Conservation (phyloP, 1,140 invertebrate genomes). For the Bombus confusus region DNA sequence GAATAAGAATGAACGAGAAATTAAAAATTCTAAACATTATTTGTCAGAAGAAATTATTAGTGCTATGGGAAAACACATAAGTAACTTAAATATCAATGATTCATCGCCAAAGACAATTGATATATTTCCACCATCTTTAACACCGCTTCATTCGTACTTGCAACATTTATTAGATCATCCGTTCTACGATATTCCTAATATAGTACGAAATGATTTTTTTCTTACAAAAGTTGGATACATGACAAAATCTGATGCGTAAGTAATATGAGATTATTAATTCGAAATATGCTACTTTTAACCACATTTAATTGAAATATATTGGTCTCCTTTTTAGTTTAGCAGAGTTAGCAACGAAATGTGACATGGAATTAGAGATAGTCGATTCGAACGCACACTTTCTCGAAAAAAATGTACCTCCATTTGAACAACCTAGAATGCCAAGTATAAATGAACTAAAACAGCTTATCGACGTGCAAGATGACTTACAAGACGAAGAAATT, state of each 20-base stretch:
- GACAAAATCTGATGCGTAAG: conserved; percentile 75
- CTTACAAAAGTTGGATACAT: conserved; percentile 74
- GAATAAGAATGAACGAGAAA: conserved; percentile 51
- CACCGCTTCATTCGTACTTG: conserved; percentile 75
- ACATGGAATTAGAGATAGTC: conserved; percentile 65
- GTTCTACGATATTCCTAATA: conserved; percentile 67
- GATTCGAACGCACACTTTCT: conserved; percentile 73
- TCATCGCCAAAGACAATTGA: conserved; percentile 47
- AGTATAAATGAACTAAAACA: conserved; percentile 54
- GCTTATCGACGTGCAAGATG: conserved; percentile 52
- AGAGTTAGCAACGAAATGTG: conserved; percentile 67
- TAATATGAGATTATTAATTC: conserved; percentile 35
- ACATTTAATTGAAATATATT: neutral
- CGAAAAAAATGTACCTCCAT: conserved; percentile 73
- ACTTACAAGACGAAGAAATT: neutral
- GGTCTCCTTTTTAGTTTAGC: conserved; percentile 67
- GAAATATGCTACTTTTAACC: neutral
- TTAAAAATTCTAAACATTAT: conserved; percentile 51
- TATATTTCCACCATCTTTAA: conserved; percentile 74
- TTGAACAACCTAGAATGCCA: conserved; percentile 61
- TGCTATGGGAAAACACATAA: conserved; percentile 66
- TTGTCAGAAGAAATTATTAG: conserved; percentile 59
- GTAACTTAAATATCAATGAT: conserved; percentile 57
- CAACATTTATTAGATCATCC: conserved; percentile 70
- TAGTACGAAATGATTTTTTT: conserved; percentile 71